A percentile compares a stretch with the other conserved stretches of the same genome.
Evolutionary conservation across 2,797 vertebrate species (phyloP).

Genomic region (Carapus acus): DNA sequence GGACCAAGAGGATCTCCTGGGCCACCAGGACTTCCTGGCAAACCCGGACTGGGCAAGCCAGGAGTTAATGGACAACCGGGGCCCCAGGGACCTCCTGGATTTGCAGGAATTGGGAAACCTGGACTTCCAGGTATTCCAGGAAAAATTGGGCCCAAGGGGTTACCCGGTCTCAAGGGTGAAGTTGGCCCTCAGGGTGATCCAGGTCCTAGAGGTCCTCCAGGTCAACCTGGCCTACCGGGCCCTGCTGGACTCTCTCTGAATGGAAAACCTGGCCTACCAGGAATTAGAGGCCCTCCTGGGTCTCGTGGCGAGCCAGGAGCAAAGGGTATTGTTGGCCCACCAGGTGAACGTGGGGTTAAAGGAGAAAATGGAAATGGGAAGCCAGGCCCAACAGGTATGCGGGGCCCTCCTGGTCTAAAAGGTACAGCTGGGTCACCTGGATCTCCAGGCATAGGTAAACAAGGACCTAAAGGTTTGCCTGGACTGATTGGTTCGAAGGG

Average conservation of each 20-base stretch:
- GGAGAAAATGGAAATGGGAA: conserved; percentile 93
- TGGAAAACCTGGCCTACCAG: conserved; percentile 90
- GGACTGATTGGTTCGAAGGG: conserved; percentile 83
- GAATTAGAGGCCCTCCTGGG: conserved; percentile 81
- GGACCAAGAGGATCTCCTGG: conserved; percentile 89
- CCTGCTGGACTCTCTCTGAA: conserved; percentile 90
- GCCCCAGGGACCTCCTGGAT: conserved; percentile 86
- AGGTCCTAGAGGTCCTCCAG: conserved; percentile 82
- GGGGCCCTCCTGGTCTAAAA: conserved; percentile 76
- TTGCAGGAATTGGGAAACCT: conserved; percentile 90
- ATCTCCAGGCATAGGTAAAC: conserved; percentile 76
- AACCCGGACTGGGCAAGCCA: conserved; percentile 90
- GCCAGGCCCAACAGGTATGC: conserved; percentile 76
- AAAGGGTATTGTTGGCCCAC: conserved; percentile 78
- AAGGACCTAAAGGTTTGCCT: conserved; percentile 81
- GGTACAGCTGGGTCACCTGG: conserved; percentile 79
- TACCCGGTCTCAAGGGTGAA: conserved; percentile 82
- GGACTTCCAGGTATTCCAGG: conserved; percentile 90
- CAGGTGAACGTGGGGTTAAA: conserved; percentile 83
- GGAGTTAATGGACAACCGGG: conserved; percentile 90
- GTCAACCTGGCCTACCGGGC: conserved; percentile 88
- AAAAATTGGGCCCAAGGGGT: conserved; percentile 87
- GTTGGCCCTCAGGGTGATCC: conserved; percentile 86
- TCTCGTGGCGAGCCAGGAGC: conserved; percentile 84
- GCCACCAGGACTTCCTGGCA: conserved; percentile 84